Base-by-base conservation (phyloP, 2,888 invertebrate genomes). In the Stomorhina lunata region DNA sequence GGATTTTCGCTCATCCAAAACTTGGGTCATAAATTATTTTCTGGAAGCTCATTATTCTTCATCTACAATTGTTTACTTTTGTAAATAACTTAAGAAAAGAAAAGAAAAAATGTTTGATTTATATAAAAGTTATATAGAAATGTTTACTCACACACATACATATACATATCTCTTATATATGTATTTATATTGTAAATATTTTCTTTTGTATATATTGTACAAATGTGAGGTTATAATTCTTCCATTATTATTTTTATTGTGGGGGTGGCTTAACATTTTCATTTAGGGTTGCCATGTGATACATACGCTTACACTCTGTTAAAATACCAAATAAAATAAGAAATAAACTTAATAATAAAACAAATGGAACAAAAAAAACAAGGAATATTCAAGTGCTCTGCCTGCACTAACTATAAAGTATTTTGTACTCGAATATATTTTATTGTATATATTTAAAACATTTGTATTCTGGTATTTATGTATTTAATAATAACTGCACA, bases 401-500 rank as follows among this genome's bases (percentile, higher is more conserved):
- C 63, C 0, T 32, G 59, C 61, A 53, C 43, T n/a, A 12, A n/a
- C n/a, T 68, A 73, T 72, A 72, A 77, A 77, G 57, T 77, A 81
- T 77, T 72, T 17, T 50, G 57, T 57, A 50, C 15, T 32, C 10
- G 25, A 20, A 61, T 48, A 40, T 59, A 37, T 71, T 45, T 27
- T 29, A 34, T 1, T 34, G 12, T 20, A 20, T 22, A 2, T 29
- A 22, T 48, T 4, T 27, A 17, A 34, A n/a, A 37, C 68, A 72
- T 40, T 29, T 32, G 59, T 53, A 85, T 86, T 86, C 85, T 86
- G 85, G 50, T 88, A 86, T 86, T 81, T 85, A 80, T 76, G 72
- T 83, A 77, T 80, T 89, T 89, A 88, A 89, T 89, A 89, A 89
- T 89, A 89, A 89, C 88, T 89, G 89, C 89, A 89, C 89, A 89